Evolutionary conservation across 1,140 invertebrate species (phyloP).

Genomic region (Brachionus rotundiformis): DNA sequence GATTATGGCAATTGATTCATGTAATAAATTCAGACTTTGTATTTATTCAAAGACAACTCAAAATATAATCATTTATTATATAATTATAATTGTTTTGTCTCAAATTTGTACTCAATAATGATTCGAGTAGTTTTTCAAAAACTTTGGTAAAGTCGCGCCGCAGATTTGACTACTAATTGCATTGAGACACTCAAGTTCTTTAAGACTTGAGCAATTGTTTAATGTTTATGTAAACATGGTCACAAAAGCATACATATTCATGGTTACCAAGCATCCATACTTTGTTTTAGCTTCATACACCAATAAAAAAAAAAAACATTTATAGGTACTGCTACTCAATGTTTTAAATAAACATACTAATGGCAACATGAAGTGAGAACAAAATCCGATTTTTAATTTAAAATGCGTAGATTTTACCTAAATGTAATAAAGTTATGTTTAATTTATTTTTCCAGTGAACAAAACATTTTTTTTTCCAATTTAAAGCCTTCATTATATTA

Average conservation of each 20-base stretch:
- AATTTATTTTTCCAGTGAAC: neutral
- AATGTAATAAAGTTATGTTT: neutral
- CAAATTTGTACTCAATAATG: neutral
- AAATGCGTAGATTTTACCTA: neutral
- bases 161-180: neutral
- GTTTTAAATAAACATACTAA: conserved; percentile 14
- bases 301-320: conserved; percentile 22
- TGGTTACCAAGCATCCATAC: neutral
- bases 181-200: neutral
- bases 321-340: neutral
- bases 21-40: neutral
- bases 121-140: neutral
- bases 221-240: neutral
- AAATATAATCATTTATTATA: neutral
- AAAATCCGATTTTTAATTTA: neutral
- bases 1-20: neutral
- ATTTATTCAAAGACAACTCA: neutral
- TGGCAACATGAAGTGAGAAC: conserved; percentile 10
- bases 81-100: neutral
- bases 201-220: neutral
- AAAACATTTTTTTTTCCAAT: neutral
- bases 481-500: neutral
- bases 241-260: neutral
- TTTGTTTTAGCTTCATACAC: neutral
- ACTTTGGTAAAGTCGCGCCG: neutral